Evolutionary conservation across 1,140 invertebrate genomes (phyloP), one percentile per base, ranked within the genome.

Genomic region (Augochlora pura): DNA sequence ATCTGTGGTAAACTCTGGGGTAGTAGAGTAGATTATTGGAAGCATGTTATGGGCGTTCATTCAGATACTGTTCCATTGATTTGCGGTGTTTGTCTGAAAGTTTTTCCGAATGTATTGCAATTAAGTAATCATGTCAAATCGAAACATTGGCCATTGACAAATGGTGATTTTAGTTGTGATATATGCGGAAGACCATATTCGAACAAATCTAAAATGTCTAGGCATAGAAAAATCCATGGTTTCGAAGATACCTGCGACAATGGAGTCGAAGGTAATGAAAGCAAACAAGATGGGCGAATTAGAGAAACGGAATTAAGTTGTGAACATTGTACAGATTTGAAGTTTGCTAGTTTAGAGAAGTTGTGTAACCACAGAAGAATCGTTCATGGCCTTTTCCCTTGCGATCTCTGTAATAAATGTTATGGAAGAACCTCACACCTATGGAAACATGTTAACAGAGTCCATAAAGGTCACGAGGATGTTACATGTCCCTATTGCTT

Each of bases 391-490:
- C 92, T 95, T 5, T 94, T 94, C 74, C 94, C 95, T 3, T 95
- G 95, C 79, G 95, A 95, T 88, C 86, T 95, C 2, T 95, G 95
- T 84, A 94, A 94, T 77, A 95, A 95, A 81, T 95, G 93, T 75
- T 95, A 95, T 63, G 94, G 94, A 0, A 87, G 94, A 10, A 95
- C 94, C 1, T 95, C 94, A 5, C 94, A 95, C 82, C 83, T 95
- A 10, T 95, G 95, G 94, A 95, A 95, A 81, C 95, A 95, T 77
- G 95, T 95, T 0, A 95, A 95, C 83, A 89, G 94, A 49, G 92
- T 94, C 32, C 95, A 95, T 78, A 95, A 95, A 87, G 94, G 93
- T 27, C 94, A 95, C 82, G 92, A 93, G 21, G 94, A 94, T 65
- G 93, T 95, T 0, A 95, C 95, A 0, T 95, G 95, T 85, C 93